Conservation (phyloP, 2,888 invertebrate genomes). For the Gerris lacustris region DNA sequence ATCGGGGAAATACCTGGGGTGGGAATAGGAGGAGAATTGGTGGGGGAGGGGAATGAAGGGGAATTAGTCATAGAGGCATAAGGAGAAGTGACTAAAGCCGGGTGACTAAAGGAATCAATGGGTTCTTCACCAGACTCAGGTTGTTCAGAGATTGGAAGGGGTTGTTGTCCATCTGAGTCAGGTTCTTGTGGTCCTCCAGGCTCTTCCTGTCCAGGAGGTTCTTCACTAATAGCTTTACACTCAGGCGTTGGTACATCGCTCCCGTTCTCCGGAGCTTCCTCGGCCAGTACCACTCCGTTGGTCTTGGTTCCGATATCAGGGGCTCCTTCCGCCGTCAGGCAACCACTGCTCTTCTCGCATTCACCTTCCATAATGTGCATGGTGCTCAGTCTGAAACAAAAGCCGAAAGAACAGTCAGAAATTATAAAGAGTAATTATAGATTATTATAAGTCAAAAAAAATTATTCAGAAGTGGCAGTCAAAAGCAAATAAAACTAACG, state of each 20-base stretch:
- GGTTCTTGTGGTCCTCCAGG: background rate
- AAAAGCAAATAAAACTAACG: constrained; percentile 16
- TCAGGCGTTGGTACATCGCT: background rate
- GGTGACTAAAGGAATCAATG: too few relatives aligned
- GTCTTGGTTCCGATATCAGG: constrained; percentile 19
- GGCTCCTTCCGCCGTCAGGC: constrained; percentile 22
- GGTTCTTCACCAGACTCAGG: too few relatives aligned
- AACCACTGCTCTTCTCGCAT: constrained; percentile 33
- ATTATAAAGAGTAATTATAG: constrained; percentile 5
- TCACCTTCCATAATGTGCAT: constrained; percentile 49
- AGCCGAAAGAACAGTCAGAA: constrained; percentile 18
- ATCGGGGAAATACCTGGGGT: too few relatives aligned
- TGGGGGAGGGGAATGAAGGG: too few relatives aligned
- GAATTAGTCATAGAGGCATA: too few relatives aligned
- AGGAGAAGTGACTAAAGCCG: too few relatives aligned
- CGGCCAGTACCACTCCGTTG: constrained; percentile 4
- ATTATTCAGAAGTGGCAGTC: background rate
- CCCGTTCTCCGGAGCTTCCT: constrained; percentile 4
- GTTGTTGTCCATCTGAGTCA: too few relatives aligned
- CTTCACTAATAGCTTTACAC: background rate
- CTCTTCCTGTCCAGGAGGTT: constrained; percentile 1
- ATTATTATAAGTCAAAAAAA: background rate
- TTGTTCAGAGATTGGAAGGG: too few relatives aligned
- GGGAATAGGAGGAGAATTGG: too few relatives aligned
- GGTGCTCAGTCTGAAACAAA: constrained; percentile 44